Evolutionary conservation across 2,888 invertebrate species (phyloP).

Genomic region (Spicauda simplicius): DNA sequence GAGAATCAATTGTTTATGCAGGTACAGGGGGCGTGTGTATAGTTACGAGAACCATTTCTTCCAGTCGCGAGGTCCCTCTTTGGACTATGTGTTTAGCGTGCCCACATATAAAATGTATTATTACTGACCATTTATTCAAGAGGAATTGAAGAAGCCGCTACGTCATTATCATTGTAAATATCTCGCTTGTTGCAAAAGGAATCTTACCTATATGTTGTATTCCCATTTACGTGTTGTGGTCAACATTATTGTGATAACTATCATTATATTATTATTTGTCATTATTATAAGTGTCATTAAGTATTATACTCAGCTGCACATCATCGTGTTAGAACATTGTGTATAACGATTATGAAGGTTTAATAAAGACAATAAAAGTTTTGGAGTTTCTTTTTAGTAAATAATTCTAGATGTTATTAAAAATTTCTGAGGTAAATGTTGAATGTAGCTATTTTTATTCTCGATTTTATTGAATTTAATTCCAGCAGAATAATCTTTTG

Average conservation of each 20-base stretch:
- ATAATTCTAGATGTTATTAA: slow-evolving; percentile 17
- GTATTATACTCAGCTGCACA: slow-evolving; percentile 43
- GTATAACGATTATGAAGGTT: slow-evolving; percentile 42
- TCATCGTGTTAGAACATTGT: slow-evolving; percentile 40
- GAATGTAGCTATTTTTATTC: too few relatives aligned
- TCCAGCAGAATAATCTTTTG: too few relatives aligned
- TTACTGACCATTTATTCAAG: slow-evolving; percentile 62
- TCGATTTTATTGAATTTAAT: too few relatives aligned
- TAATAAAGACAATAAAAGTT: slow-evolving; percentile 70
- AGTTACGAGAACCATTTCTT: slow-evolving; percentile 84
- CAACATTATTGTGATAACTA: slow-evolving; percentile 77
- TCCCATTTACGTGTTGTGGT: slow-evolving; percentile 74
- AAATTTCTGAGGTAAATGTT: too few relatives aligned
- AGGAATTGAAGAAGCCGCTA: slow-evolving; percentile 46
- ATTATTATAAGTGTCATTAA: slow-evolving; percentile 41
- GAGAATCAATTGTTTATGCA: slow-evolving; percentile 74
- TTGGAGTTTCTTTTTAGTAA: slow-evolving; percentile 64
- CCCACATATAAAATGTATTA: slow-evolving; percentile 83
- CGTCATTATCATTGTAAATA: slow-evolving; percentile 59
- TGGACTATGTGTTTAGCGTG: slow-evolving; percentile 82
- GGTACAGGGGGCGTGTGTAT: slow-evolving; percentile 83
- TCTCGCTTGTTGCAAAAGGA: slow-evolving; percentile 56
- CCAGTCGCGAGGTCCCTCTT: slow-evolving; percentile 76
- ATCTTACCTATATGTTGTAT: slow-evolving; percentile 58
- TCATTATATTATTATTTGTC: slow-evolving; percentile 47